Evolutionary conservation across 2,888 invertebrate genomes (phyloP).

Genomic region (Salpingus planirostris): DNA sequence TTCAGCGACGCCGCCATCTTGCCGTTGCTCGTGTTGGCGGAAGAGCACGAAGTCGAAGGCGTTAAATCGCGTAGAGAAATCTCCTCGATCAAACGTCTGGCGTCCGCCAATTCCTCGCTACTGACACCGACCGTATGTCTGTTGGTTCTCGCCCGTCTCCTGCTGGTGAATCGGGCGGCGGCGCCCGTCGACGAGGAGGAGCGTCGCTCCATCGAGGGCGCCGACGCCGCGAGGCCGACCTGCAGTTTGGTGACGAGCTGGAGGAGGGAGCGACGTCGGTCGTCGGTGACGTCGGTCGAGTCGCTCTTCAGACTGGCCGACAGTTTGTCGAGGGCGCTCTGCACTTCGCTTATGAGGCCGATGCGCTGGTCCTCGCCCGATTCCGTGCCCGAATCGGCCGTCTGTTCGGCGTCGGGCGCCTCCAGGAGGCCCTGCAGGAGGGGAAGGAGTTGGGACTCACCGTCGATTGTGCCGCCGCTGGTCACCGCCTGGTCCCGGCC

Average conservation of each 20-base stretch:
- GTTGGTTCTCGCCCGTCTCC: slow-evolving; percentile 53
- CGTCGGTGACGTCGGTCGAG: slow-evolving; percentile 44
- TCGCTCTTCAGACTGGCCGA: slow-evolving; percentile 40
- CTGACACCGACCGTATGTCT: slow-evolving; percentile 80
- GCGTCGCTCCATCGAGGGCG: slow-evolving; percentile 33
- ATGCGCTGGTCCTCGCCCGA: slow-evolving; percentile 60
- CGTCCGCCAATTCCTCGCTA: slow-evolving; percentile 69
- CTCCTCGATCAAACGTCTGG: slow-evolving; percentile 65
- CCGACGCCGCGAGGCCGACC: slow-evolving; percentile 39
- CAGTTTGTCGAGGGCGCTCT: slow-evolving; percentile 38
- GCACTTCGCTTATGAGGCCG: slow-evolving; percentile 46
- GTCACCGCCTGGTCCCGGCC: slow-evolving; percentile 31
- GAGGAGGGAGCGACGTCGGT: slow-evolving; percentile 68
- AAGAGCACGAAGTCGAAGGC: slow-evolving; percentile 18
- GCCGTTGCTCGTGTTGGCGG: no score
- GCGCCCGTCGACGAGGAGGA: no score
- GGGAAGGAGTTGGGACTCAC: slow-evolving; percentile 68
- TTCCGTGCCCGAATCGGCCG: slow-evolving; percentile 57
- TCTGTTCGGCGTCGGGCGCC: slow-evolving; percentile 36
- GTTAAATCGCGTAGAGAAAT: slow-evolving; percentile 42
- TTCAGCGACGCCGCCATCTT: slow-evolving; percentile 27
- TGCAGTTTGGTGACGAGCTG: slow-evolving; percentile 67
- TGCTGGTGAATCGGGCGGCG: slow-evolving; percentile 44
- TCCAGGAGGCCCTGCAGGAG: slow-evolving; percentile 59
- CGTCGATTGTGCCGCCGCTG: slow-evolving; percentile 41